These are phyloP conservation scores for Paramormyrops kingsleyae DNA, from an alignment of 2,113 vertebrate species.

Conservation along the genomic window DNA sequence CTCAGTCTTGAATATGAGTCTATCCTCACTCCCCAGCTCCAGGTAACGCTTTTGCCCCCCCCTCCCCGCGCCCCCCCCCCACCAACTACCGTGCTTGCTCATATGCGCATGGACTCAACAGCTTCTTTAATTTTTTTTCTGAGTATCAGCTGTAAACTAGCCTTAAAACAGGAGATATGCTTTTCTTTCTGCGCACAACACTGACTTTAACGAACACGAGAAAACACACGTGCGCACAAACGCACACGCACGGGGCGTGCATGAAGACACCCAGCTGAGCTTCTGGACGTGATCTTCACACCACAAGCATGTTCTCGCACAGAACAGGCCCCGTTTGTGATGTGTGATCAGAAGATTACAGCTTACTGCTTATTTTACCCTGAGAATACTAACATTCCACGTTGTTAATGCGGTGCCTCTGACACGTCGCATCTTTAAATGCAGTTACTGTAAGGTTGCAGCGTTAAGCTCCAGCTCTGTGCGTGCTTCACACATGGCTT, in stretches of 20 bases:
- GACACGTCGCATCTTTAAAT: background rate
- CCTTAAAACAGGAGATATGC: background rate
- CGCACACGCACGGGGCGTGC: background rate
- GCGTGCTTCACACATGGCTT: background rate
- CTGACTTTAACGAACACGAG: background rate
- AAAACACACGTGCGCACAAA: no score
- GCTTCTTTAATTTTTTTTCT: background rate
- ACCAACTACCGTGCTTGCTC: background rate
- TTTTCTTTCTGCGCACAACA: background rate
- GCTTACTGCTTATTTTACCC: background rate
- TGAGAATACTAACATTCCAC: background rate
- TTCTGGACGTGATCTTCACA: background rate
- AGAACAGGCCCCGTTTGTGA: background rate
- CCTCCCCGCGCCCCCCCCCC: no score
- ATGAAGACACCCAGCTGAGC: background rate
- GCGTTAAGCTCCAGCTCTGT: background rate
- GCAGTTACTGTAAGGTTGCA: background rate
- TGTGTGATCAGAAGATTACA: background rate
- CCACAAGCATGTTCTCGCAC: background rate
- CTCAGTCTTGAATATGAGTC: constrained; percentile 76
- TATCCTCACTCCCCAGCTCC: constrained; percentile 73
- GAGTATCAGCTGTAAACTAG: background rate
- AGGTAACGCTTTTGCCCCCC: constrained; percentile 56
- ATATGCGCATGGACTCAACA: background rate
- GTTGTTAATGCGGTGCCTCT: background rate